These are phyloP conservation scores for Zonitis immaculata DNA, from an alignment of 2,888 invertebrate species.

Conservation along the genomic window DNA sequence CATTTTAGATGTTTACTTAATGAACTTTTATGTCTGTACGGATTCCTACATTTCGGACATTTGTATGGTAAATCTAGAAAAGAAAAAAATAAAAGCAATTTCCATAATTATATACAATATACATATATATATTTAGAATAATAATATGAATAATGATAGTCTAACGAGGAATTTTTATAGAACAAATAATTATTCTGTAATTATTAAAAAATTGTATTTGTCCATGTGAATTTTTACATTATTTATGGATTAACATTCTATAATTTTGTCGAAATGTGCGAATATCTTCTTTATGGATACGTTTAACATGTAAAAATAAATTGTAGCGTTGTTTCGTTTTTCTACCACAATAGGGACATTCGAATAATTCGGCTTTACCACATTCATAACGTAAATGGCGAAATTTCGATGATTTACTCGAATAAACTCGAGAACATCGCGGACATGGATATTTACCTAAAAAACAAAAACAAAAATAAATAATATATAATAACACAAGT, in stretches of 20 bases:
- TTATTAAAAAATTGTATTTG: no score
- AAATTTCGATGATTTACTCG: slow-evolving; percentile 64
- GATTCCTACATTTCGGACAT: slow-evolving; percentile 8
- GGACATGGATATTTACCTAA: slow-evolving; percentile 47
- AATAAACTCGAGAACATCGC: slow-evolving; percentile 71
- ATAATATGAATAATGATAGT: no score
- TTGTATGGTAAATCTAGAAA: slow-evolving; percentile 9
- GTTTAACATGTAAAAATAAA: slow-evolving; percentile 24
- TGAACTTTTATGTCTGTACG: slow-evolving; percentile 35
- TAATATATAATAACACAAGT: background rate
- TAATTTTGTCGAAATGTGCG: slow-evolving; percentile 3
- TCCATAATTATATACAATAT: background rate
- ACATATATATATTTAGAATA: no score
- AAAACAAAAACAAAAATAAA: background rate
- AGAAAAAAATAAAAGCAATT: background rate
- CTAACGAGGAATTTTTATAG: no score
- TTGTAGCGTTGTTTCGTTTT: slow-evolving; percentile 26
- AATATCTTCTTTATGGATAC: slow-evolving; percentile 16
- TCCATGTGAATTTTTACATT: no score
- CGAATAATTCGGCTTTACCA: slow-evolving; percentile 42
- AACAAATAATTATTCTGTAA: no score
- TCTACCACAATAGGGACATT: slow-evolving; percentile 24
- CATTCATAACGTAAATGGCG: slow-evolving; percentile 67
- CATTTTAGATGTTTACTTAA: slow-evolving; percentile 28
- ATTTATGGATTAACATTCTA: slow-evolving; percentile 9